Conservation (phyloP, 2,888 invertebrate species). For the Timema podura region DNA sequence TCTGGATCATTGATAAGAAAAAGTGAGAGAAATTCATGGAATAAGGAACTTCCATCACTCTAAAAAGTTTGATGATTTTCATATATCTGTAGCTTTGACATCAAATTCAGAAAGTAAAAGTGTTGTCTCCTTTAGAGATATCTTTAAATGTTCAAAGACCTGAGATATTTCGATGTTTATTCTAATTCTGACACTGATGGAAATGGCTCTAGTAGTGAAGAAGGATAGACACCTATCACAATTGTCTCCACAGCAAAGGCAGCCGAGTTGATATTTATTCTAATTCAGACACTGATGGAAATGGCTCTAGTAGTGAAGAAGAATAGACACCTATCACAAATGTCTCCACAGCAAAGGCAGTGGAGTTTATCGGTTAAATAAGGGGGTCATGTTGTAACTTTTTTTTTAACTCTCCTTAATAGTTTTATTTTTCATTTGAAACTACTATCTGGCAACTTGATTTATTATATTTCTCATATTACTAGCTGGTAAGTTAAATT, state of each 20-base stretch:
- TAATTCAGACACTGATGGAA: neutral
- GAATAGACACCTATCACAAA: neutral
- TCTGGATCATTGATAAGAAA: constrained; percentile 5
- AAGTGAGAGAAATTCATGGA: neutral
- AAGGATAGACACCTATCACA: no score
- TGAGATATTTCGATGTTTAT: neutral
- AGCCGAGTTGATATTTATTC: neutral
- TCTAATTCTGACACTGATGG: no score
- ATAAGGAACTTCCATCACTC: constrained; percentile 1
- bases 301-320: neutral
- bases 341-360: neutral
- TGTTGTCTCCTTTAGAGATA: neutral
- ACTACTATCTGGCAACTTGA: neutral
- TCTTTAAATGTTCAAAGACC: neutral
- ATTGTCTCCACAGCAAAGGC: no score
- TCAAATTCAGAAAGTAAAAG: constrained; percentile 3
- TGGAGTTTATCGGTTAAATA: no score
- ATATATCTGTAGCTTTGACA: constrained; percentile 7
- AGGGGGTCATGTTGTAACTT: neutral
- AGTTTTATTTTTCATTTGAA: neutral
- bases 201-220: no score
- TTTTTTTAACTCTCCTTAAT: neutral
- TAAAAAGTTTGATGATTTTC: constrained; percentile 14
- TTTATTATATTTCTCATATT: neutral
- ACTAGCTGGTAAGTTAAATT: no score